Conservation (phyloP, 2,888 invertebrate species). For the Cataglyphis rosenhaueri region DNA sequence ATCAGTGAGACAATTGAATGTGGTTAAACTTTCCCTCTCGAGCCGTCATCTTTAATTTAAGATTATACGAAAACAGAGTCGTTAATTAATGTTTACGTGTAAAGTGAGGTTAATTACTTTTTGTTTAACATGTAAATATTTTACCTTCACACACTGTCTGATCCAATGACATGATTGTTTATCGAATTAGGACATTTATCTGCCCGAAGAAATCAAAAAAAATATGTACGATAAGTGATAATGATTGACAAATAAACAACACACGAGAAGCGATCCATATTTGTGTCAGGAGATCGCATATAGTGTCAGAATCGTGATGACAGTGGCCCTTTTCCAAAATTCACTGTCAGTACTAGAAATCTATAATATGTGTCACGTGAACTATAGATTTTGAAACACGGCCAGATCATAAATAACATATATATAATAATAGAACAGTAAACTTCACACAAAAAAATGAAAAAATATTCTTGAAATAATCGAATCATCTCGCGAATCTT, state of each 20-base stretch:
- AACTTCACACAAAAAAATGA: no score
- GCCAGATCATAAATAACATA: no score
- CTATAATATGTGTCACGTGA: no score
- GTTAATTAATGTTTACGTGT: not conserved
- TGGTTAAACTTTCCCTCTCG: not conserved
- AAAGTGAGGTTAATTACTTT: not conserved
- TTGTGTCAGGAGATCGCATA: not conserved
- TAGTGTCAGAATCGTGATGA: no score
- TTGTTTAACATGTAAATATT: not conserved
- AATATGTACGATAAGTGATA: not conserved
- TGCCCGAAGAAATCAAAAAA: slow-evolving; percentile 8
- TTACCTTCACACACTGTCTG: slow-evolving; percentile 97
- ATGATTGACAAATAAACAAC: not conserved
- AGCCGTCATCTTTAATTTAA: not conserved
- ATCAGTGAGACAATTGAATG: not conserved
- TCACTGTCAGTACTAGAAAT: no score
- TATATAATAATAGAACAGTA: no score
- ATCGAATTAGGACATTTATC: slow-evolving; percentile 35
- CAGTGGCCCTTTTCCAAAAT: no score
- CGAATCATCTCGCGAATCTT: not conserved
- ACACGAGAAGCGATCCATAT: not conserved
- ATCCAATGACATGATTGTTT: slow-evolving; percentile 90
- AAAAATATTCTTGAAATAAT: not conserved
- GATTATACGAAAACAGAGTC: not conserved
- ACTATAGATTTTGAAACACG: no score